Conservation (phyloP, 92 coral and sea anemone species). For the Phenganax marumi region DNA sequence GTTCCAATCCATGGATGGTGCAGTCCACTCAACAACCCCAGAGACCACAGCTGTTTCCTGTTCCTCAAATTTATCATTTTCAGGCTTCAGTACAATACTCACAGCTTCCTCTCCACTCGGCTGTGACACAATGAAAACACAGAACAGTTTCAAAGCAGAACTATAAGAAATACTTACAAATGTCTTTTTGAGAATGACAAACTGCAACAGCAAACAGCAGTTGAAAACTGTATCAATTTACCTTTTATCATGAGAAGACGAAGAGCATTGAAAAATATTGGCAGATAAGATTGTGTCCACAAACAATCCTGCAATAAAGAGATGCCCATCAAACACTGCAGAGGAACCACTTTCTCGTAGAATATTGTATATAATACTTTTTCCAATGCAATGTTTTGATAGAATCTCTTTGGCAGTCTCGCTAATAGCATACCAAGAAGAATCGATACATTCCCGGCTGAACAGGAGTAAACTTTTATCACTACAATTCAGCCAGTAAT, state of each 20-base stretch:
- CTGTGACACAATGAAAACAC: constrained; percentile 5
- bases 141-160: not conserved
- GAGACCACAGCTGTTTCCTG: constrained; percentile 55
- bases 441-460: not conserved
- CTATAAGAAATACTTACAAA: not conserved
- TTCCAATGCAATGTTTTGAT: constrained; percentile 37
- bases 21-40: constrained; percentile 86
- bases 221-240: constrained; percentile 10
- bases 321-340: constrained; percentile 42
- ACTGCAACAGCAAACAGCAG: too few relatives aligned
- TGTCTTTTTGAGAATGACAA: too few relatives aligned
- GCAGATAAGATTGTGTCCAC: constrained; percentile 35
- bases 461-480: not conserved
- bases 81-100: constrained; percentile 74
- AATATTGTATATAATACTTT: not conserved
- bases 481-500: constrained; percentile 15
- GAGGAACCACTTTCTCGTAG: not conserved
- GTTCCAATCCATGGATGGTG: constrained; percentile 87
- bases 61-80: constrained; percentile 77
- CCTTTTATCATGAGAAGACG: constrained; percentile 14
- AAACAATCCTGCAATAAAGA: constrained; percentile 35
- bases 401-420: constrained; percentile 6
- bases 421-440: too few relatives aligned
- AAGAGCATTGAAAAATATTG: constrained; percentile 32
- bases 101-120: constrained; percentile 65